Evolutionary conservation across 92 coral and sea anemone genomes (phyloP).

Genomic region (Isaurus tuberculatus): DNA sequence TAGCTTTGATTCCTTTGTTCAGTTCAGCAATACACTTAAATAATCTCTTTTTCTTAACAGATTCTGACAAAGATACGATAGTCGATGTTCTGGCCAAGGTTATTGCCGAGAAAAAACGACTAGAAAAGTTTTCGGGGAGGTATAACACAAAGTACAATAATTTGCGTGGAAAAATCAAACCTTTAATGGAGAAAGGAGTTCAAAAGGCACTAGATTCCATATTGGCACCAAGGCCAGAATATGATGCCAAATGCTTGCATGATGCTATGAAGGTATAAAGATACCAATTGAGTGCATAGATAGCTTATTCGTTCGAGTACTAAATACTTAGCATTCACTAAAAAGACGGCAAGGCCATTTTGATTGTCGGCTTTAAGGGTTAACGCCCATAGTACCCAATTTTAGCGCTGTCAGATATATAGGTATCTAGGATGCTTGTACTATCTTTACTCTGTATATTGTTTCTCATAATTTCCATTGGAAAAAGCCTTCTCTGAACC

Average conservation of each 20-base stretch:
- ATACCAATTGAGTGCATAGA: neutral
- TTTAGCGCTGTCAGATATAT: too few species aligned
- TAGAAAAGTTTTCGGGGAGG: constrained; percentile 69
- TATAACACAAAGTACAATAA: constrained; percentile 70
- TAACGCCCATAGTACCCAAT: too few species aligned
- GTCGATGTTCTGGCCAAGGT: constrained; percentile 78
- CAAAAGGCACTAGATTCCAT: constrained; percentile 81
- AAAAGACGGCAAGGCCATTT: too few species aligned
- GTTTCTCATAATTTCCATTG: too few species aligned
- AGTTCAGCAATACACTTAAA: constrained; percentile 56
- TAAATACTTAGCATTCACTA: too few species aligned
- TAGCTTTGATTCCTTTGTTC: too few species aligned
- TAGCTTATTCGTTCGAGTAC: too few species aligned
- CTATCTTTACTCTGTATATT: too few species aligned
- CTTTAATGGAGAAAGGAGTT: constrained; percentile 73
- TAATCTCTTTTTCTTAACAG: constrained; percentile 35
- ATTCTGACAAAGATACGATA: constrained; percentile 69
- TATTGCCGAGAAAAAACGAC: constrained; percentile 64
- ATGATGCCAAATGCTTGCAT: constrained; percentile 82
- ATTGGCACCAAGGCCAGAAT: constrained; percentile 61
- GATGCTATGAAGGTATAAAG: constrained; percentile 75
- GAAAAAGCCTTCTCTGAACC: too few species aligned
- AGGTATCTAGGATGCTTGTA: too few species aligned
- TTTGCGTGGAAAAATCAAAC: constrained; percentile 71
- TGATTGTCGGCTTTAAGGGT: too few species aligned